These are phyloP conservation scores for Lasioglossum baleicum DNA, from an alignment of 1,140 invertebrate species.

Conservation along the genomic window DNA sequence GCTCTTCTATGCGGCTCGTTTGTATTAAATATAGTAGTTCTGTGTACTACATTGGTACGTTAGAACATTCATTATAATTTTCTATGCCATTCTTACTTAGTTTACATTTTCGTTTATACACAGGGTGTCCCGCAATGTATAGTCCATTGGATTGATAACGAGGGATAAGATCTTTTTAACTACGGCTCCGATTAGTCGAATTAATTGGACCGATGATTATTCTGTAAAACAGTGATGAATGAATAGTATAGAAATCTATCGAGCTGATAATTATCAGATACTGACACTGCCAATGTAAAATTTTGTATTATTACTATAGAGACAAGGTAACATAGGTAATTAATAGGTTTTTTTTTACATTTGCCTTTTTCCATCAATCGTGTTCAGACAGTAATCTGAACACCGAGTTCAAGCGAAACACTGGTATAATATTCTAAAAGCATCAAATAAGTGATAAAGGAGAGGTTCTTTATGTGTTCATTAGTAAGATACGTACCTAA, in stretches of 20 bases:
- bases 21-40: conserved; percentile 71
- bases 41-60: conserved; percentile 71
- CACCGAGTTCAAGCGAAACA: conserved; percentile 9
- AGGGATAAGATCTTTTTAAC: too few relatives aligned
- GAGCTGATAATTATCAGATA: background rate
- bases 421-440: conserved; percentile 21
- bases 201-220: conserved; percentile 9
- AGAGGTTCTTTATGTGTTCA: conserved; percentile 50
- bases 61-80: conserved; percentile 29
- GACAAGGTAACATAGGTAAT: background rate
- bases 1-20: conserved; percentile 72
- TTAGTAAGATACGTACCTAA: conserved; percentile 54
- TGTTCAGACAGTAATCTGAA: conserved; percentile 9
- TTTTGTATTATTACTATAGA: conserved; percentile 1
- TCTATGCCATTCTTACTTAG: background rate
- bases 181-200: conserved; percentile 4
- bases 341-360: background rate
- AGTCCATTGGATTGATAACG: too few relatives aligned
- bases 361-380: background rate
- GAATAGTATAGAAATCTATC: background rate
- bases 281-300: conserved; percentile 30
- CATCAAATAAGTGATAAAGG: conserved; percentile 48
- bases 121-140: too few relatives aligned
- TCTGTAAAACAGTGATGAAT: background rate
- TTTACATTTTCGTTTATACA: conserved; percentile 24